Evolutionary conservation across 2,888 invertebrate species (phyloP).

Genomic region (Eupithecia subfuscata): DNA sequence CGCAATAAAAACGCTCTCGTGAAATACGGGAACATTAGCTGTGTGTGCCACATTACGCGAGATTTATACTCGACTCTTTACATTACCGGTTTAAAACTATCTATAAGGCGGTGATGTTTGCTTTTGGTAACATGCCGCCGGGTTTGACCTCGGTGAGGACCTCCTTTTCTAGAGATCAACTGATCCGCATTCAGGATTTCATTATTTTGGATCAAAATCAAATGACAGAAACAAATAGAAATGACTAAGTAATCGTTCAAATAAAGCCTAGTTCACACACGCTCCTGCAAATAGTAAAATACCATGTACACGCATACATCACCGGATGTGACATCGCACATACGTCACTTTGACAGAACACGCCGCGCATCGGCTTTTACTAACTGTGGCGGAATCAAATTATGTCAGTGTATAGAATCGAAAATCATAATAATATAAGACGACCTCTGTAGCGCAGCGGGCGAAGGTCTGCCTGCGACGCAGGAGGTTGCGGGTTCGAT

Average conservation of each 20-base stretch:
- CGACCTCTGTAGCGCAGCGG: no score
- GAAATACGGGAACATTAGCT: neutral
- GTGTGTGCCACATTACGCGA: neutral
- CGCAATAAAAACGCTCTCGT: neutral
- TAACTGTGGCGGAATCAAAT: neutral
- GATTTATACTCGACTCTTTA: neutral
- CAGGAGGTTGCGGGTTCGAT: no score
- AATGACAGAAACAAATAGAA: neutral
- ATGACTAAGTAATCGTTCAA: neutral
- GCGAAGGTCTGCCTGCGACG: no score
- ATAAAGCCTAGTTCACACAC: neutral
- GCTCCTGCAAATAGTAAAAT: neutral
- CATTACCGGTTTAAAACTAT: neutral
- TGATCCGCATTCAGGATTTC: no score
- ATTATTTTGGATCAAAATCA: neutral
- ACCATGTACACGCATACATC: neutral
- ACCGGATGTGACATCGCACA: neutral
- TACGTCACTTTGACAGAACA: conserved; percentile 2
- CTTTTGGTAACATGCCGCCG: no score
- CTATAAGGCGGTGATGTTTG: no score
- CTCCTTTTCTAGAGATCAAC: no score
- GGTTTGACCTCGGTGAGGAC: no score
- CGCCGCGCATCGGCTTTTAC: neutral
- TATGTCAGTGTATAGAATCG: neutral
- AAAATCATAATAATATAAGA: neutral